A percentile compares a stretch with the other conserved stretches of the same genome.
These are phyloP conservation scores for Vanessa tameamea DNA, from an alignment of 1,140 invertebrate genomes.

Conservation along the genomic window DNA sequence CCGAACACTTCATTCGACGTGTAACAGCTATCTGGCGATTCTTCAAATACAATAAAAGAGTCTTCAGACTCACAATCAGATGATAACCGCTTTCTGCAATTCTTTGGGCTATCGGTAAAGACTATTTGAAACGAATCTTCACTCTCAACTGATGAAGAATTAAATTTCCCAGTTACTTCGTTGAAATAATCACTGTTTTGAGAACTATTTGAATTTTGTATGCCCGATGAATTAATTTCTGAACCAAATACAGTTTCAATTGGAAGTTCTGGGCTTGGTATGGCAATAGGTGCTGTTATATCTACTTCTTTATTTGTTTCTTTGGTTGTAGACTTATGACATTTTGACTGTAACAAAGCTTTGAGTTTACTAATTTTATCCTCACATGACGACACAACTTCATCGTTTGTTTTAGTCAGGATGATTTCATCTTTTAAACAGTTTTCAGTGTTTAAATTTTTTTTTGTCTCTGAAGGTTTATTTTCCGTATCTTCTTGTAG, in stretches of 20 bases:
- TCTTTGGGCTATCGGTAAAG: constrained; percentile 54
- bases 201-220: constrained; percentile 29
- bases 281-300: constrained; percentile 36
- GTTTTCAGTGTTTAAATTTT: constrained; percentile 25
- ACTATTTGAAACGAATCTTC: constrained; percentile 76
- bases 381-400: constrained; percentile 62
- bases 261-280: not conserved
- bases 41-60: constrained; percentile 73
- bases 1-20: constrained; percentile 69
- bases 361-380: constrained; percentile 66
- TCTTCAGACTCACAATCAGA: constrained; percentile 75
- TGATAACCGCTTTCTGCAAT: constrained; percentile 38
- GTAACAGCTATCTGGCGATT: constrained; percentile 67
- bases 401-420: constrained; percentile 34
- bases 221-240: constrained; percentile 33
- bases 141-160: constrained; percentile 58
- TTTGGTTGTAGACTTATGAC: constrained; percentile 41
- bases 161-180: constrained; percentile 65
- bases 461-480: not conserved
- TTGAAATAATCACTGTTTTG: constrained; percentile 53
- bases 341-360: constrained; percentile 47
- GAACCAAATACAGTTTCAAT: constrained; percentile 39
- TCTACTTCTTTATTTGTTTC: constrained; percentile 27
- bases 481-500: constrained; percentile 28
- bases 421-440: constrained; percentile 23